Conservation (phyloP, 2,113 vertebrate species). For the Thamnaconus septentrionalis region DNA sequence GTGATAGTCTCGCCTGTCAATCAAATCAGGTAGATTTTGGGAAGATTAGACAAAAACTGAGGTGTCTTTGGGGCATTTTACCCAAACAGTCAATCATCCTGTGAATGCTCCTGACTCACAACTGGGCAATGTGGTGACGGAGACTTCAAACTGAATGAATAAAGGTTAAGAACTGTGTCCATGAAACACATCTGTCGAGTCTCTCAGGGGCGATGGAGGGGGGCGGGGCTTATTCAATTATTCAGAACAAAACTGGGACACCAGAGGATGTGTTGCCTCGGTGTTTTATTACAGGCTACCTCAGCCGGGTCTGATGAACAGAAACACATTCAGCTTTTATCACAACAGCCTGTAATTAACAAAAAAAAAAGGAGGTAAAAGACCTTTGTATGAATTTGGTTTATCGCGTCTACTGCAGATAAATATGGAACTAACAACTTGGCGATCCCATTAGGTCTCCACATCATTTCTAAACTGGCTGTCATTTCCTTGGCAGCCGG, state of each 20-base stretch:
- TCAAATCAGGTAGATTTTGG: conserved; percentile 14
- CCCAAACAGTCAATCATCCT: neutral
- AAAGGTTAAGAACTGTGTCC: neutral
- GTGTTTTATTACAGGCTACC: conserved; percentile 22
- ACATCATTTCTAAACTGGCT: no score
- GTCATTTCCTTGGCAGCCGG: no score
- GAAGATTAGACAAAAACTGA: neutral
- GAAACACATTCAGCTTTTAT: conserved; percentile 31
- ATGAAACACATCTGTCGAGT: conserved; percentile 25
- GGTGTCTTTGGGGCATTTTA: neutral
- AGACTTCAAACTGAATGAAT: no score
- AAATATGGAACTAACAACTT: no score
- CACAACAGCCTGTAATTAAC: conserved; percentile 23
- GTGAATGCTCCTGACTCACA: neutral
- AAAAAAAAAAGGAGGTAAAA: no score
- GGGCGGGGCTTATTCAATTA: conserved; percentile 15
- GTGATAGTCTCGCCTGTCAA: conserved; percentile 89
- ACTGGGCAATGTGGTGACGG: no score
- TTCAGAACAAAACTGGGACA: conserved; percentile 59
- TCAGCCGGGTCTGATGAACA: conserved; percentile 27
- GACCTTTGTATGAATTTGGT: no score
- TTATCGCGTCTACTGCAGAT: no score
- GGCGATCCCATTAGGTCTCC: no score
- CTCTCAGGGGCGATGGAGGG: conserved; percentile 3
- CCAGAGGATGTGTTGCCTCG: conserved; percentile 21